Conservation (phyloP, 2,797 vertebrate species). For the Lithobates pipiens region DNA sequence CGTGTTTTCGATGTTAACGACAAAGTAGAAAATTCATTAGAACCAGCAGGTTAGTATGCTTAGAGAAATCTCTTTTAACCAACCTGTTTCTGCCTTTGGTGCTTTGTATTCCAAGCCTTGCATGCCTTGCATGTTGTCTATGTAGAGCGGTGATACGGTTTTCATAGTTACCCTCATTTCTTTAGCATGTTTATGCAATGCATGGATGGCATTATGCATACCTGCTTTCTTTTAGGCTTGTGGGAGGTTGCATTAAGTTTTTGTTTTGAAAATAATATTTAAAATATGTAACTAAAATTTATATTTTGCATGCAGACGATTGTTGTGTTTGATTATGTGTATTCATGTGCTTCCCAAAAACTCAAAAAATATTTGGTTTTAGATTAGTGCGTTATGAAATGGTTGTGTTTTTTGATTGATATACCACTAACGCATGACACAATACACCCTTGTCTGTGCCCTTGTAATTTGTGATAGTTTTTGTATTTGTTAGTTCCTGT, state of each 20-base stretch:
- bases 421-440: slow-evolving; percentile 48
- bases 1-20: slow-evolving; percentile 99
- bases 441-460: slow-evolving; percentile 8
- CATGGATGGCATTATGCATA: slow-evolving; percentile 63
- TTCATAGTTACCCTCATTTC: slow-evolving; percentile 68
- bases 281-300: not conserved
- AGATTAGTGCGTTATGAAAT: slow-evolving; percentile 2
- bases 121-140: slow-evolving; percentile 75
- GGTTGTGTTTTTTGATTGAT: slow-evolving; percentile 34
- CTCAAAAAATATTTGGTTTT: slow-evolving; percentile 30
- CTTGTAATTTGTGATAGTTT: slow-evolving; percentile 12
- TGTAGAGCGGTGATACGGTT: slow-evolving; percentile 69
- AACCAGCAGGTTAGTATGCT: slow-evolving; percentile 99
- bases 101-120: slow-evolving; percentile 71
- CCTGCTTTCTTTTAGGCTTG: slow-evolving; percentile 50
- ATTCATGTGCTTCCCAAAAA: slow-evolving; percentile 51
- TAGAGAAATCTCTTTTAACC: slow-evolving; percentile 84
- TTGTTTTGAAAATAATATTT: slow-evolving; percentile 10
- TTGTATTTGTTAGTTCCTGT: slow-evolving; percentile 29
- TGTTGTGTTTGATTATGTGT: slow-evolving; percentile 48
- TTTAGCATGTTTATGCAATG: slow-evolving; percentile 68
- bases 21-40: slow-evolving; percentile 99
- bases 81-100: slow-evolving; percentile 77
- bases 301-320: slow-evolving; percentile 59
- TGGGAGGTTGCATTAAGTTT: not conserved